Percentiles rank a stretch among this genome's conserved stretches.
phyloP scores from a whole-genome alignment of 1,140 invertebrate genomes.

The Trachymyrmex septentrionalis region DNA sequence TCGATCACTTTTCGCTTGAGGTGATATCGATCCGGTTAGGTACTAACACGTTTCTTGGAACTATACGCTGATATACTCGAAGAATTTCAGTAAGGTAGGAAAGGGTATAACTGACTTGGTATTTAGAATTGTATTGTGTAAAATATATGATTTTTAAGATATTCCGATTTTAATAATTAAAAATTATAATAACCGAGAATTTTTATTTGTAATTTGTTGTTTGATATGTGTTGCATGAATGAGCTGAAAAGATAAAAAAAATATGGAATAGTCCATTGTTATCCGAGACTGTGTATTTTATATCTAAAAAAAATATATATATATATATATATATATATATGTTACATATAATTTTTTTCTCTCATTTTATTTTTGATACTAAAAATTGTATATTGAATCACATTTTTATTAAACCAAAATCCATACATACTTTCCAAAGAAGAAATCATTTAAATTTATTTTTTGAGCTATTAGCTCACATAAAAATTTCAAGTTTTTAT shows the following conservation, averaged over 20 bases:
- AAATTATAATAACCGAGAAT: neutral
- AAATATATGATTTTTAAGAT: neutral
- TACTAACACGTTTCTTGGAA: slow-evolving; percentile 57
- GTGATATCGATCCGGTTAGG: slow-evolving; percentile 66
- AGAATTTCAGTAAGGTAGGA: slow-evolving; percentile 13
- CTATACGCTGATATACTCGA: slow-evolving; percentile 23
- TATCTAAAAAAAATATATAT: too few relatives aligned
- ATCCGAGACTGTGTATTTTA: neutral
- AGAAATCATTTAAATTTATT: neutral
- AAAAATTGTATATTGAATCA: neutral
- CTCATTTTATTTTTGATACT: neutral
- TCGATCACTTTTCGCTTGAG: slow-evolving; percentile 64
- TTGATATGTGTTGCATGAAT: neutral
- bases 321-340: neutral
- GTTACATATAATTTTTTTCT: neutral
- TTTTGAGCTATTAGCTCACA: neutral
- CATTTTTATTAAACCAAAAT: neutral
- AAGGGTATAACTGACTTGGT: slow-evolving; percentile 24
- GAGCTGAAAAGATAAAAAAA: neutral
- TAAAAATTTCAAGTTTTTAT: neutral
- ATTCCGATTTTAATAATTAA: neutral
- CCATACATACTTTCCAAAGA: neutral
- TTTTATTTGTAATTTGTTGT: neutral
- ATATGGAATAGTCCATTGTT: neutral
- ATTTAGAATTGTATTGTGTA: neutral